Evolutionary conservation across 2,888 invertebrate genomes (phyloP), one percentile per base, ranked within the genome.

Genomic region (Drosophila aldrichi): DNA sequence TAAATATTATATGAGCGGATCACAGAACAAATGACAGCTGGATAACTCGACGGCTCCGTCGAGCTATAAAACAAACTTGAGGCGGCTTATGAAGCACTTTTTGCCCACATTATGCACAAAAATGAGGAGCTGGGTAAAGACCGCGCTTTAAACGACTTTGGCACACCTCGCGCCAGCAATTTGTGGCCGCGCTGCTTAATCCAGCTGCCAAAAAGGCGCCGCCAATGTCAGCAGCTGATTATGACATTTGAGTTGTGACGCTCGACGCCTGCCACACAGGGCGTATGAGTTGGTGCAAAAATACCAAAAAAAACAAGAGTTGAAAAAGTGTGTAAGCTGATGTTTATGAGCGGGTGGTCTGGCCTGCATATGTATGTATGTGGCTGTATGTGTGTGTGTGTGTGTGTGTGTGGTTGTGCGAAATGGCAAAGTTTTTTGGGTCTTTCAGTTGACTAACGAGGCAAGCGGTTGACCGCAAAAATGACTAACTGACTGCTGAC

Each of bases 401-500:
- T 38, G 43, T 48, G 25, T 51, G 25, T 38, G 51, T 36, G 38
- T 55, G n/a, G 36, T 38, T 41, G n/a, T 52, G 38, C 36, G 4
- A 25, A 51, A 40, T 51, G 51, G 41, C 46, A 59, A 58, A 68
- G 43, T 60, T 67, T 68, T 63, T 54, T 56, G 79, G 43, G 46
- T 55, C 61, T 67, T 61, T 74, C 62, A 65, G 65, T 66, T 78
- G 61, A 66, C 70, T 77, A 79, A 77, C 70, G 59, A 74, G 65
- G 40, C 48, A 73, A 65, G 74, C 60, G 70, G 81, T 74, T 77
- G 63, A 67, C 72, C 82, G 41, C 75, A 81, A 68, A 81, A 81
- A 73, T 73, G 79, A 61, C 86, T 60, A 81, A 61, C 70, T 62
- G 65, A 36, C 52, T 36, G 12, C 70, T 62, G 62, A 70, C 54